Evolutionary conservation across 64 coral and sea anemone genomes (phyloP).

Genomic region (Stichodactyla helianthus): DNA sequence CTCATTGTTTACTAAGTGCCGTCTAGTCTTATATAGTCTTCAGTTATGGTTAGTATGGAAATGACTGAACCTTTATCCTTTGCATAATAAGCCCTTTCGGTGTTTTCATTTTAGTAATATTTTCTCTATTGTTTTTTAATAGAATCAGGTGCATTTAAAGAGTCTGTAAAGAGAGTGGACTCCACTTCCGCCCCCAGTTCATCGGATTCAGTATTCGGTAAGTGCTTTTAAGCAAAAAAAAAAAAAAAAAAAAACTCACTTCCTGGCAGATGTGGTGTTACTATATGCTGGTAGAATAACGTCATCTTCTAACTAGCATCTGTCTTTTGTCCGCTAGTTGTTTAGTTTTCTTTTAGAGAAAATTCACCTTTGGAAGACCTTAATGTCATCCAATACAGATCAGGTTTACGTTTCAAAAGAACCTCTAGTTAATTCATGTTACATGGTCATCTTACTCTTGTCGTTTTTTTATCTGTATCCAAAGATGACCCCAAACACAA

Average conservation of each 20-base stretch:
- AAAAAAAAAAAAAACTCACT: background rate
- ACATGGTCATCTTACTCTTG: background rate
- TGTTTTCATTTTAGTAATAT: background rate
- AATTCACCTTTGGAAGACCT: no score
- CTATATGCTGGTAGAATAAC: background rate
- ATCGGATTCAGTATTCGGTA: conserved; percentile 1
- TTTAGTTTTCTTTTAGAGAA: no score
- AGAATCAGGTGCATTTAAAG: background rate
- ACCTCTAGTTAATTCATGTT: background rate
- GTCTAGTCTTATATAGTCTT: no score
- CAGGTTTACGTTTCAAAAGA: no score
- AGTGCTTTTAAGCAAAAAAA: background rate
- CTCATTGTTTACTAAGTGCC: no score
- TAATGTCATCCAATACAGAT: no score
- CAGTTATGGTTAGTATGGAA: background rate
- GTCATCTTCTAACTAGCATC: background rate
- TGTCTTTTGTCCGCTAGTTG: no score
- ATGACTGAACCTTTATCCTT: no score
- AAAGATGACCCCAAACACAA: background rate
- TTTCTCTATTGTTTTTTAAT: background rate
- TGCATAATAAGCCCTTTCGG: no score
- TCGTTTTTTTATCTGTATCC: background rate
- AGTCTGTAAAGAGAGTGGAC: background rate
- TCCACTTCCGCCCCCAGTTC: background rate
- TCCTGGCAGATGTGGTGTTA: background rate